These are phyloP conservation scores for Platorchestia sp. DNA, from an alignment of 1,140 invertebrate species.

Conservation along the genomic window DNA sequence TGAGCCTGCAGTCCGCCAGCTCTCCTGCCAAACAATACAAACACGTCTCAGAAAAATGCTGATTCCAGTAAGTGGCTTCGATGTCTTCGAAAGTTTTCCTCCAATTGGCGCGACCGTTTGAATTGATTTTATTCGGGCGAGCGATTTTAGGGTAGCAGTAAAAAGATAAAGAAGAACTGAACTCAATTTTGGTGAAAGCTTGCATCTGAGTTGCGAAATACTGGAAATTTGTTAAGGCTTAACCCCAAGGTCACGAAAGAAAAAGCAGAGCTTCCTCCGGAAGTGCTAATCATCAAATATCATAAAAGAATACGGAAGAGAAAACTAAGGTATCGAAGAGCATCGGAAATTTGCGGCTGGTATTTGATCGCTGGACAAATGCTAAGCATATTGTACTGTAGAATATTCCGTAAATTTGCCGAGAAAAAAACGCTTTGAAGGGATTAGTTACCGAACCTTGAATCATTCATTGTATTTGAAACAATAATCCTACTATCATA, in stretches of 20 bases:
- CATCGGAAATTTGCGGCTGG: background rate
- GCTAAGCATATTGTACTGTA: background rate
- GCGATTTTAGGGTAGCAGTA: constrained; percentile 46
- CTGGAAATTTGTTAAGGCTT: background rate
- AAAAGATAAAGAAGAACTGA: constrained; percentile 50
- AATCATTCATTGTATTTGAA: too few species aligned
- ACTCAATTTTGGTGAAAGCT: constrained; percentile 52
- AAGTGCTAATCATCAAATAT: background rate
- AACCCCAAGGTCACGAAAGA: background rate
- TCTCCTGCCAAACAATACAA: constrained; percentile 23
- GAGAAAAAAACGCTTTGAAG: too few species aligned
- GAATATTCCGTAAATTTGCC: too few species aligned
- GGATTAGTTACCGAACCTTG: too few species aligned
- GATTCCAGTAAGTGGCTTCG: constrained; percentile 54
- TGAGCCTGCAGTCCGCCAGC: background rate
- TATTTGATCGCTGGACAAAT: background rate
- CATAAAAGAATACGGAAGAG: background rate
- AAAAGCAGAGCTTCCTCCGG: background rate
- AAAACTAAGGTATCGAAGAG: too few species aligned
- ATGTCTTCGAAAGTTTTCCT: constrained; percentile 48
- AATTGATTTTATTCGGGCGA: constrained; percentile 51
- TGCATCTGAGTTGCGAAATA: background rate
- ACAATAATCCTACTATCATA: too few species aligned
- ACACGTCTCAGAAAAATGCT: constrained; percentile 47
- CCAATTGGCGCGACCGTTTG: constrained; percentile 49